A percentile compares a stretch with the other conserved stretches of the same genome.
These are phyloP conservation scores for Diphyllodes magnificus DNA, from an alignment of 2,113 vertebrate genomes.

Conservation along the genomic window DNA sequence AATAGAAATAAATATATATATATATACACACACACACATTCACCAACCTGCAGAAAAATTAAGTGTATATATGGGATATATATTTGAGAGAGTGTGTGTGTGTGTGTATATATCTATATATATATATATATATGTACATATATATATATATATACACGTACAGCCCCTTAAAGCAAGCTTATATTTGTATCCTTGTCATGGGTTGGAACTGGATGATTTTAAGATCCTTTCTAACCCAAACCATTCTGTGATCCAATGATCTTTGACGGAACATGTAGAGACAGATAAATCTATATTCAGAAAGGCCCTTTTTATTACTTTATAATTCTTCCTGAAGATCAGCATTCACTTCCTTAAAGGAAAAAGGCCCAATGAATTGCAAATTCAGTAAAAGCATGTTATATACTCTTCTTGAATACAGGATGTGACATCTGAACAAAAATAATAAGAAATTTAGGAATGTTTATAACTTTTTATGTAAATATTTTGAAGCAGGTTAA, in stretches of 20 bases:
- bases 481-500: conserved; percentile 6
- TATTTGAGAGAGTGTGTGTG: background rate
- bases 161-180: background rate
- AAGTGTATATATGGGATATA: background rate
- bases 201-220: background rate
- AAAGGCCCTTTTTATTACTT: background rate
- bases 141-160: too few relatives aligned
- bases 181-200: background rate
- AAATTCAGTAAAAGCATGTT: background rate
- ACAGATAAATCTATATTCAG: background rate
- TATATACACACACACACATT: background rate
- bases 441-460: background rate
- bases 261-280: background rate
- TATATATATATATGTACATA: background rate
- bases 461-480: background rate
- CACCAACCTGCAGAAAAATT: background rate
- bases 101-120: background rate
- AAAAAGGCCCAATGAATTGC: background rate
- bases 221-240: background rate
- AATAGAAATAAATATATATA: background rate
- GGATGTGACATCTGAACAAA: background rate
- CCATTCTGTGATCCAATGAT: too few relatives aligned
- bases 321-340: background rate
- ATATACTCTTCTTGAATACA: background rate
- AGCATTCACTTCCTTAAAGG: background rate